Base-by-base conservation (phyloP, 2,888 invertebrate genomes). In the Argyra leucocephala region DNA sequence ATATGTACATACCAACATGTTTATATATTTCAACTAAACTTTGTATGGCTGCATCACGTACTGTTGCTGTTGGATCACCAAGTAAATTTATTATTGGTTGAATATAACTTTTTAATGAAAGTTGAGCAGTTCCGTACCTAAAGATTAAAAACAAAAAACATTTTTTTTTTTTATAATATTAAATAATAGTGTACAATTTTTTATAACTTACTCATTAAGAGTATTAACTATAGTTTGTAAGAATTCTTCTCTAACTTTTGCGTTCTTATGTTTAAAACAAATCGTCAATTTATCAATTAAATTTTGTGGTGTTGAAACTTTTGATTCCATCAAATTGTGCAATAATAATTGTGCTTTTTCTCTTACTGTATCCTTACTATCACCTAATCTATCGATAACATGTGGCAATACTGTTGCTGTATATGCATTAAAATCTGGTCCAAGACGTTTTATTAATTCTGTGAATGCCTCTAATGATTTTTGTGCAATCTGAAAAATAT, bases 211-310 rank as follows among this genome's bases (percentile, higher is more conserved):
- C 90, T 89, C 88, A 76, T 92, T 89, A 37, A 96, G 80, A 61
- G 92, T 86, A 66, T 89, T 87, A 68, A 91, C 89, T 71, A 96
- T 86, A 71, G 91, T 89, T 71, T 89, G 83, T 68, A 95, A 82
- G 37, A 91, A 88, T 79, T 96, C 96, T 76, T 96, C 95, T 64
- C 95, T 81, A 48, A 96, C 89, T 82, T 94, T 93, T 73, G 93
- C 89, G 78, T 96, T 93, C 81, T 96, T 96, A 82, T 96, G 96
- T 71, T 85, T 83, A 74, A 95, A 84, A 70, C 83, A 82, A 64
- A 84, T 84, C 62, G 83, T 81, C 67, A 92, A 81, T 76, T 87
- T 86, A 71, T 93, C 92, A 71, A 91, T 83, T 66, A 91, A 81
- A 71, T 83, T 81, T 77, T 90, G 88, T 67, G 86, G 88, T 67